Conservation (phyloP, 2,888 invertebrate species). For the Aquatica leii region DNA sequence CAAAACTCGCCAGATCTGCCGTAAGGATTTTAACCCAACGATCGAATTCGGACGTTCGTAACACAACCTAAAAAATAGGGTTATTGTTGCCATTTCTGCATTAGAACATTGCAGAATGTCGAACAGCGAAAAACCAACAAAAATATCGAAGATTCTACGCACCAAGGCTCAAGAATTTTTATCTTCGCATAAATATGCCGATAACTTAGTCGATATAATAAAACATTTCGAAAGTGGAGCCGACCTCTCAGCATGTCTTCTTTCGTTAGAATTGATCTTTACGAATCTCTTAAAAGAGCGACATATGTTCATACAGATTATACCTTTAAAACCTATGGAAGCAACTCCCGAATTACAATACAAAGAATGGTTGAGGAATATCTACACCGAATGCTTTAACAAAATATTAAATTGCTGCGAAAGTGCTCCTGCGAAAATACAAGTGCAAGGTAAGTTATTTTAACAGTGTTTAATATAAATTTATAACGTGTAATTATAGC, state of each 20-base stretch:
- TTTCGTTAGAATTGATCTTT: slow-evolving; percentile 77
- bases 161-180: slow-evolving; percentile 77
- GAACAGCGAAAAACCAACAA: slow-evolving; percentile 55
- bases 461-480: not conserved
- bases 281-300: slow-evolving; percentile 71
- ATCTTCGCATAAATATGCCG: slow-evolving; percentile 69
- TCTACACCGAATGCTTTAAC: slow-evolving; percentile 72
- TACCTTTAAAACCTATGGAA: slow-evolving; percentile 67
- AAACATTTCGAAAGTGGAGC: slow-evolving; percentile 68
- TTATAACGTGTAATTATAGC: too few relatives aligned
- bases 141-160: slow-evolving; percentile 72
- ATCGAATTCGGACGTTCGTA: not conserved
- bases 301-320: slow-evolving; percentile 69
- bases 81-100: slow-evolving; percentile 2
- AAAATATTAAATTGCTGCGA: slow-evolving; percentile 68
- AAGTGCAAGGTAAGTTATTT: slow-evolving; percentile 54
- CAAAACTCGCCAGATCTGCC: not conserved
- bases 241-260: slow-evolving; percentile 66
- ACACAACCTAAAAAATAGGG: slow-evolving; percentile 1
- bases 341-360: slow-evolving; percentile 70
- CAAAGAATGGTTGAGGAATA: slow-evolving; percentile 72
- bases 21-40: not conserved
- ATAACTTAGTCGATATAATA: slow-evolving; percentile 73
- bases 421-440: slow-evolving; percentile 52
- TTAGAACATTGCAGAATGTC: slow-evolving; percentile 46